Evolutionary conservation across 2,888 invertebrate genomes (phyloP), one percentile per base, ranked within the genome.

Genomic region (Pyrrhosoma nymphula): DNA sequence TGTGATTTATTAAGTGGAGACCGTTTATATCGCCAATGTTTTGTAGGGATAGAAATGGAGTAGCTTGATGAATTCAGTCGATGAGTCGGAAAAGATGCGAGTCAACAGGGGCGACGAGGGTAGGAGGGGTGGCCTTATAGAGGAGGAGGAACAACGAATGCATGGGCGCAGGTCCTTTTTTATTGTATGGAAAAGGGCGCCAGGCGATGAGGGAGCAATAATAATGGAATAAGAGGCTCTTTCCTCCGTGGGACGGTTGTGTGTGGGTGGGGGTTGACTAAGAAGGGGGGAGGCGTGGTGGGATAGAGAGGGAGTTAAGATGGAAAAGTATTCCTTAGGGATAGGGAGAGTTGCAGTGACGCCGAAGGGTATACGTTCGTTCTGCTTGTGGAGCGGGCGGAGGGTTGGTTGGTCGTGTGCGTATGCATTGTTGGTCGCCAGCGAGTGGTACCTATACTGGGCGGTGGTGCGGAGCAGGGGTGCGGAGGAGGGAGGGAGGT

Each of bases 201-300:
- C 14, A 26, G 82, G 82, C 82, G 82, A 82, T 82, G 82, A 82
- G 82, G 82, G 82, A 35, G 82, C 82, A 82, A 82, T 82, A 93
- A 93, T 93, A 93, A 93, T 93, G 93, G 69, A 93, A 93, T 93
- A 93, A 93, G 93, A 82, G 82, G 82, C 18, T 82, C 82, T n/a
- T 82, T 82, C 35, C 35, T 82, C 26, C 82, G 35, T 82, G 82
- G 82, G 35, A 82, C 82, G 35, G 35, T 82, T 16, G 30, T 30
- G 35, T 18, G 69, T 4, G 63, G 16, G 63, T 18, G 63, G n/a
- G n/a, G n/a, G n/a, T n/a, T n/a, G n/a, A n/a, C 20, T 18, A 2
- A 12, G 20, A 0, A 12, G 16, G 60, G 20, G 60, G 20, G 1
- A 4, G 26, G 23, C 10, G 0, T 1, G 69, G 69, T 3, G 18